Percentiles rank a stretch among this genome's conserved stretches.
Conservation (phyloP, 2,797 vertebrate genomes). For the Sus cebifrons region DNA sequence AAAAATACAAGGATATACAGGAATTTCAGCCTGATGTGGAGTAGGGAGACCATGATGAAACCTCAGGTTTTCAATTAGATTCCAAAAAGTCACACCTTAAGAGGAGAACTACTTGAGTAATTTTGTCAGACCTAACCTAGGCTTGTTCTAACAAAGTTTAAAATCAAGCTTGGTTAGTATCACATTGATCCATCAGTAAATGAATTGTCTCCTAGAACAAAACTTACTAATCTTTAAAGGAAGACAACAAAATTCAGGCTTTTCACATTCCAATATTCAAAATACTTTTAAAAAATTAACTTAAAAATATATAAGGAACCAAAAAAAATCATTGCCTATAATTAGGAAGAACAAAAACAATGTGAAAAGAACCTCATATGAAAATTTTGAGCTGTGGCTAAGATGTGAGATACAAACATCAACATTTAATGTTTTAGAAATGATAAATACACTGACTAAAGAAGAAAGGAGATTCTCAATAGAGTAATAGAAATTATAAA, state of each 20-base stretch:
- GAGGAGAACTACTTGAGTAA: neutral
- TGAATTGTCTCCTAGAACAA: neutral
- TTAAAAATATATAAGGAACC: neutral
- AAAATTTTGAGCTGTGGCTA: neutral
- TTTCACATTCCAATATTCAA: neutral
- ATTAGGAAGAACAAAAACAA: neutral
- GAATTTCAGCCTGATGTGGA: neutral
- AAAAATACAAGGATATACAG: neutral
- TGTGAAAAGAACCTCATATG: neutral
- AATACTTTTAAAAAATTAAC: neutral
- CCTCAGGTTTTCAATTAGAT: neutral
- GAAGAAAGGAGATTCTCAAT: neutral
- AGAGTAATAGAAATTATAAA: neutral
- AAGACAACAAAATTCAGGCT: neutral
- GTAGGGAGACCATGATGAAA: neutral
- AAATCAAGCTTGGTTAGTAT: neutral
- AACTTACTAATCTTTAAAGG: neutral
- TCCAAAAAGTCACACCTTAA: neutral
- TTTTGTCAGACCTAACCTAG: neutral
- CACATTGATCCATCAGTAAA: neutral
- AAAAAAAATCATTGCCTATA: neutral
- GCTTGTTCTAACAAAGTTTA: neutral
- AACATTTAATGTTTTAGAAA: conserved; percentile 1
- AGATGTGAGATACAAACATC: neutral
- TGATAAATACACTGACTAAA: neutral